Evolutionary conservation across 2,797 vertebrate genomes (phyloP).

Genomic region (Tapera naevia): DNA sequence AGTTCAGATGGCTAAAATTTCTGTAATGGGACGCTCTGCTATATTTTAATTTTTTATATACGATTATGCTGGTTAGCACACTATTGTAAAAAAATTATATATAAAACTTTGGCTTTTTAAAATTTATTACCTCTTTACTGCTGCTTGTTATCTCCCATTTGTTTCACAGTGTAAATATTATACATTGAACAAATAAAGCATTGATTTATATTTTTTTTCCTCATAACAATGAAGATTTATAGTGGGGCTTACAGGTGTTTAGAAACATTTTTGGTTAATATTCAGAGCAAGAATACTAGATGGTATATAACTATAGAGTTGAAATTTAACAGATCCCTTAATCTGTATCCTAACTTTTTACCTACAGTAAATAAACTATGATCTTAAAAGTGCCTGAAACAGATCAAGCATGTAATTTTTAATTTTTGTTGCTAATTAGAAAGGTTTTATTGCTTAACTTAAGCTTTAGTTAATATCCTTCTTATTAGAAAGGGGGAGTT

Average conservation of each 20-base stretch:
- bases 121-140: conserved; percentile 73
- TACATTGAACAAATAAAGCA: conserved; percentile 69
- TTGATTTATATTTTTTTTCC: conserved; percentile 60
- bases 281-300: conserved; percentile 81
- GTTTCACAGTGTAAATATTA: conserved; percentile 79
- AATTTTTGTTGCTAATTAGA: conserved; percentile 61
- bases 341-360: conserved; percentile 96
- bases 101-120: conserved; percentile 65
- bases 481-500: conserved; percentile 24
- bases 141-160: conserved; percentile 71
- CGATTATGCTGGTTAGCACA: conserved; percentile 76
- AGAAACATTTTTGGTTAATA: conserved; percentile 72
- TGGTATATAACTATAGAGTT: conserved; percentile 86
- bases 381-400: conserved; percentile 97
- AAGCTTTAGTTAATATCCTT: conserved; percentile 54
- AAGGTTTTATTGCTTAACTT: conserved; percentile 37
- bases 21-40: conserved; percentile 73
- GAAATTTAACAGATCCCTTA: conserved; percentile 88
- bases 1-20: conserved; percentile 70
- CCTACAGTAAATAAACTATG: conserved; percentile 87
- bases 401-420: conserved; percentile 74
- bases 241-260: conserved; percentile 77
- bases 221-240: conserved; percentile 68
- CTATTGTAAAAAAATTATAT: conserved; percentile 62
- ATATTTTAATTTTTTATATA: conserved; percentile 76